Conservation (phyloP, 1,140 invertebrate genomes). For the Calosoma granatense region DNA sequence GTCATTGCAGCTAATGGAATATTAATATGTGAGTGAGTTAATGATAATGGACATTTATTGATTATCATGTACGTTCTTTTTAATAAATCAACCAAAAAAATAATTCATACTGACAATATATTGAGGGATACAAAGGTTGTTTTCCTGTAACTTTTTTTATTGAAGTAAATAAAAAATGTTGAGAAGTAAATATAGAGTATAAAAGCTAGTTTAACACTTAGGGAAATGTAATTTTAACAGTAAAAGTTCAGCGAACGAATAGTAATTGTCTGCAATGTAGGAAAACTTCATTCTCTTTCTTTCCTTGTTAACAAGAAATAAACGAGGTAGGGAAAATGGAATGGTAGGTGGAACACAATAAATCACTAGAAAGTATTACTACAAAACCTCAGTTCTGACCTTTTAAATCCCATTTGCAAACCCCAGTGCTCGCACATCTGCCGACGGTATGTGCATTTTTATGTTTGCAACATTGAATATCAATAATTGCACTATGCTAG, state of each 20-base stretch:
- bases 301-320: not conserved
- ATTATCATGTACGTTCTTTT: too few species aligned
- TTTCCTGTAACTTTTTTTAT: too few species aligned
- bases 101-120: too few species aligned
- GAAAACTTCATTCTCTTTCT: not conserved
- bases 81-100: too few species aligned
- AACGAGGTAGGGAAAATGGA: not conserved
- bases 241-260: not conserved
- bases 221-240: conserved; percentile 3
- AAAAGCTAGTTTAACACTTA: not conserved
- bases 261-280: not conserved
- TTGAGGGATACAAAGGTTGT: too few species aligned
- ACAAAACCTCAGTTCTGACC: conserved; percentile 1
- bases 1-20: too few species aligned
- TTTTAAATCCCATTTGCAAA: conserved; percentile 2
- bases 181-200: too few species aligned
- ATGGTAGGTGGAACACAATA: not conserved
- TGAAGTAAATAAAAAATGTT: too few species aligned
- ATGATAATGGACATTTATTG: too few species aligned
- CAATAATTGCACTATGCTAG: not conserved
- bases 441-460: not conserved
- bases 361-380: not conserved
- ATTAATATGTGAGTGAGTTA: too few species aligned
- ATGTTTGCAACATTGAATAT: not conserved
- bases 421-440: not conserved